A percentile compares a stretch with the other conserved stretches of the same genome.
phyloP scores from a whole-genome alignment of 2,113 vertebrate genomes.

The Anoura caudifer region DNA sequence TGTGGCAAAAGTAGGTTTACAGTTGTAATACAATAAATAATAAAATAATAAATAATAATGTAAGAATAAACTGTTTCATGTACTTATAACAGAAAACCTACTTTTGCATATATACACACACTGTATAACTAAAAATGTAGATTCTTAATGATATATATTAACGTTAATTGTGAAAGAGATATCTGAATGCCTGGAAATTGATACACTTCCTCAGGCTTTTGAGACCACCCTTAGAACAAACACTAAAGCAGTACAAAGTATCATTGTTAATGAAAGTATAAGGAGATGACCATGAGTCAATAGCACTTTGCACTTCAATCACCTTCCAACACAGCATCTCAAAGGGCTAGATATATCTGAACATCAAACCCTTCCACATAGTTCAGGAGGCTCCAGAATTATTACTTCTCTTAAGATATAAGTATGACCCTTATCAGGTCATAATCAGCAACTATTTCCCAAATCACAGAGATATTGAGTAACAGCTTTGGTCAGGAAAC shows the following conservation, averaged over 20 bases:
- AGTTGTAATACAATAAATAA: not conserved
- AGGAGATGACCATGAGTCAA: not conserved
- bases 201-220: not conserved
- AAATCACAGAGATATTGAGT: not conserved
- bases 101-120: not conserved
- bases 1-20: no score
- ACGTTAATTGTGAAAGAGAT: not conserved
- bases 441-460: not conserved
- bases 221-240: not conserved
- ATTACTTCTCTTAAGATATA: not conserved
- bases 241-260: not conserved
- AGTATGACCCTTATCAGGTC: not conserved
- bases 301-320: conserved; percentile 37
- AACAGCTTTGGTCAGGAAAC: conserved; percentile 8
- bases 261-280: not conserved
- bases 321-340: conserved; percentile 49
- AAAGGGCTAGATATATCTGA: not conserved
- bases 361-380: not conserved
- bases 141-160: not conserved
- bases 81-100: not conserved
- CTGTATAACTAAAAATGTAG: no score
- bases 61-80: not conserved
- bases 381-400: not conserved
- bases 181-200: not conserved
- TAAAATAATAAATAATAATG: not conserved